These are phyloP conservation scores for Syngnathus rostellatus DNA, from an alignment of 2,797 vertebrate genomes.

Conservation along the genomic window DNA sequence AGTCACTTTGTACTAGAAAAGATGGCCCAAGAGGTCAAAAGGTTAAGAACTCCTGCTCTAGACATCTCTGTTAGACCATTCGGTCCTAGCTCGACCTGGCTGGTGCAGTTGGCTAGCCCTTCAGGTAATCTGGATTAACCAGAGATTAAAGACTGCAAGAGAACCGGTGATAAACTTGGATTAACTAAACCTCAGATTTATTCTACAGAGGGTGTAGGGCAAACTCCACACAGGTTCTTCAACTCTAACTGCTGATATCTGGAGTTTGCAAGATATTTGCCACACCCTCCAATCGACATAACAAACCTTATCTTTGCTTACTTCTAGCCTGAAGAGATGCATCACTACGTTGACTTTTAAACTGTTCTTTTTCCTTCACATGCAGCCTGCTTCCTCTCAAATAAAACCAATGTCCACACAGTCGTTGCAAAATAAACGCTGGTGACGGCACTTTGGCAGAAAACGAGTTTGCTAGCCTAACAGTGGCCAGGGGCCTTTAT, in stretches of 20 bases:
- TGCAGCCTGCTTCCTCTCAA: constrained; percentile 6
- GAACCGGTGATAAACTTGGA: constrained; percentile 24
- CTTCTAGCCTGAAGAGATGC: constrained; percentile 20
- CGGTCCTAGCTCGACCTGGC: constrained; percentile 16
- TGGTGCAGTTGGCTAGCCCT: constrained; percentile 18
- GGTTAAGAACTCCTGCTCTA: not conserved
- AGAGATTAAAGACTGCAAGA: constrained; percentile 50
- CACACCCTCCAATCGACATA: not conserved
- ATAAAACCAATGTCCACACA: constrained; percentile 11
- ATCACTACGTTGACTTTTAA: not conserved
- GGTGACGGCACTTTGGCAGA: not conserved
- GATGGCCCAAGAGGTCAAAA: not conserved
- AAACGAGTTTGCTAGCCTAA: not conserved
- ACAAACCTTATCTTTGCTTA: constrained; percentile 16
- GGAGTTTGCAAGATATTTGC: not conserved
- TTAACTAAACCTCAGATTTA: constrained; percentile 10
- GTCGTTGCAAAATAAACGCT: constrained; percentile 15
- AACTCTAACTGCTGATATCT: not conserved
- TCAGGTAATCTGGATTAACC: constrained; percentile 59
- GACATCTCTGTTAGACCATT: not conserved
- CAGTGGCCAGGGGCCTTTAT: not conserved
- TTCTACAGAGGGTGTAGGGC: not conserved
- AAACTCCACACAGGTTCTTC: not conserved
- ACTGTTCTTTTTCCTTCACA: constrained; percentile 12
- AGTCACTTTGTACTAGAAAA: not conserved